Evolutionary conservation across 2,113 vertebrate species (phyloP), one percentile per base, ranked within the genome.

Genomic region (Larimichthys polyactis): DNA sequence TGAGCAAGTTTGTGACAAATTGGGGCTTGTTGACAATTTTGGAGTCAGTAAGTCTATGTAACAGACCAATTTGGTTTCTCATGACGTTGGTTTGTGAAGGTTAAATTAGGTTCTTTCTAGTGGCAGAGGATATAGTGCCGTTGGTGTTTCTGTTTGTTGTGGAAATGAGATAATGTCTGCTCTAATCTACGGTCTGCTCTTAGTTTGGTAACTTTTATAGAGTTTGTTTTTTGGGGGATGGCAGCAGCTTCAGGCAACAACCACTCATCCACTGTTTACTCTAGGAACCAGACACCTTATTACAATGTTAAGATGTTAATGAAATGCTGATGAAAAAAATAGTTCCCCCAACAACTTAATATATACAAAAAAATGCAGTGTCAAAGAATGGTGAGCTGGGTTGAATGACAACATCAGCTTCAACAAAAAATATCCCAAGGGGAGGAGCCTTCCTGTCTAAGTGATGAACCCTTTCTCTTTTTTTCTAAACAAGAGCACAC

Each of bases 1-100:
- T 82, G 74, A 83, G 76, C 73, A 64, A 60, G 57, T 87, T 86
- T 83, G 64, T 84, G 60, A 82, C 75, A 86, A 78, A 87, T 71
- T 82, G 19, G 32, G n/a, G 9, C 4, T 75, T 78, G 75, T 55
- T 85, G 58, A 78, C 78, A 44, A 63, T 76, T 76, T 79, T 54
- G 10, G 52, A 85, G 44, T 77, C 27, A 2, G 49, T 48, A 48
- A 57, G 36, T 40, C 36, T 40, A 40, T 40, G 10, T 49, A 44
- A 48, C 54, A 57, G 51, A 75, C 43, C 70, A 32, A 71, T 79
- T 77, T 75, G 22, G 46, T 79, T 74, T 71, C n/a, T 60, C 72
- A 75, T 58, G 58, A 24, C 32, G 58, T 57, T 36, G 51, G 71
- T 71, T 81, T 82, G 32, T 58, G 22, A 75, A 69, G 22, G 49